phyloP scores from a whole-genome alignment of 2,113 vertebrate species.

The Tonatia bakeri region DNA sequence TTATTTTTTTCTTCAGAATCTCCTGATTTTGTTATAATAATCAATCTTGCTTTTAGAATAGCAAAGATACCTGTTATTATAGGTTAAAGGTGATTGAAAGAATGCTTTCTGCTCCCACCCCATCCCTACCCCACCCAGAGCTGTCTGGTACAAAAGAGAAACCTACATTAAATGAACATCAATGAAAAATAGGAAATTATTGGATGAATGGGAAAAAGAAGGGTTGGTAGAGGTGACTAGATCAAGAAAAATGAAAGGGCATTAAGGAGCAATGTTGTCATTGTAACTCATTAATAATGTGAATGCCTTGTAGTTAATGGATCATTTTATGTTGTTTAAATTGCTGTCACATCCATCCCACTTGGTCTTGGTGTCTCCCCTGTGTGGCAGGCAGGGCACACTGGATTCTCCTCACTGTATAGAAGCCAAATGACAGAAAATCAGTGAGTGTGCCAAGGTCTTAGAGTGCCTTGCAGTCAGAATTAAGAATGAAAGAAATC shows the following conservation, averaged over 20 bases:
- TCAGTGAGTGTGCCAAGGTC: not conserved
- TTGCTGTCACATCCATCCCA: not conserved
- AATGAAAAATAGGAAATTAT: not conserved
- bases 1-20: not conserved
- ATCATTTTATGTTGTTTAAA: not conserved
- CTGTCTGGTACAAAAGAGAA: not conserved
- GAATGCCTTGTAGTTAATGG: not conserved
- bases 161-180: not conserved
- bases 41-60: not conserved
- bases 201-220: not conserved
- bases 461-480: not conserved
- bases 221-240: not conserved
- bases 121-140: rapidly evolving
- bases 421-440: not conserved
- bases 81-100: not conserved
- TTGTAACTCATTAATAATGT: not conserved
- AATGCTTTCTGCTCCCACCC: not conserved
- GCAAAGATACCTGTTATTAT: not conserved
- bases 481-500: not conserved
- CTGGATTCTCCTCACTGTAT: not conserved
- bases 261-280: not conserved
- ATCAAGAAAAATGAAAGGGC: not conserved
- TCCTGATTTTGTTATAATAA: not conserved
- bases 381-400: not conserved
- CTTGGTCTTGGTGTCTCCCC: not conserved